Base-by-base conservation (phyloP, 2,797 vertebrate genomes). In the Setipinna tenuifilis region DNA sequence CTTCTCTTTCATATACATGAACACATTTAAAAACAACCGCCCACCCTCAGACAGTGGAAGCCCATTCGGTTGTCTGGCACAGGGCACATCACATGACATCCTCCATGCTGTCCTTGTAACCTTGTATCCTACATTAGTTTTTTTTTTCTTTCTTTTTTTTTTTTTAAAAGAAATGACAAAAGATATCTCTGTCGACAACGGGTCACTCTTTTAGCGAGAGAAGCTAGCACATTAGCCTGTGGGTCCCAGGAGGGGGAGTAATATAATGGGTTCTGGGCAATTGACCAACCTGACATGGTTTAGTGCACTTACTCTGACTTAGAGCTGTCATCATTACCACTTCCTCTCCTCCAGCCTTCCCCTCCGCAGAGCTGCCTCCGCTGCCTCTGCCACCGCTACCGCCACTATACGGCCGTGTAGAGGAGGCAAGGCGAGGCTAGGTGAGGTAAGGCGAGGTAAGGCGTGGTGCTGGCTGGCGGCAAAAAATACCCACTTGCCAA, bases 301-400 rank as follows among this genome's bases (percentile, higher is more conserved):
- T 95, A 93, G 93, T 95, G 96, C 95, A 95, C 94, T 94, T 95
- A 93, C 93, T 92, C 93, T 91, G 93, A 92, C 94, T 95, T 95
- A 94, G 94, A 96, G 94, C 95, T 95, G 95, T 95, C 93, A 95
- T 95, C 95, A 96, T 96, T 96, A 96, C 92, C 92, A 93, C 94
- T 95, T 94, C 93, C 93, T 93, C 92, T 94, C 93, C 93, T 93
- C 92, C 89, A 91, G 93, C 89, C 93, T 93, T 94, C 91, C 93
- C 93, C 93, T 90, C 93, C 93, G 94, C 93, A 94, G 94, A 94
- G 90, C 92, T 90, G 94, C 91, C 93, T 93, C 93, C 50, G 50
- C 2, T 3, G 50, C 50, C 50, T 54, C 50, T 9, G 50, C 50
- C 50, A 1, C 50, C 14, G 46, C 31, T n/a, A n/a, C 68, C 28